Conservation (phyloP, 2,113 vertebrate genomes). For the Castor canadensis region DNA sequence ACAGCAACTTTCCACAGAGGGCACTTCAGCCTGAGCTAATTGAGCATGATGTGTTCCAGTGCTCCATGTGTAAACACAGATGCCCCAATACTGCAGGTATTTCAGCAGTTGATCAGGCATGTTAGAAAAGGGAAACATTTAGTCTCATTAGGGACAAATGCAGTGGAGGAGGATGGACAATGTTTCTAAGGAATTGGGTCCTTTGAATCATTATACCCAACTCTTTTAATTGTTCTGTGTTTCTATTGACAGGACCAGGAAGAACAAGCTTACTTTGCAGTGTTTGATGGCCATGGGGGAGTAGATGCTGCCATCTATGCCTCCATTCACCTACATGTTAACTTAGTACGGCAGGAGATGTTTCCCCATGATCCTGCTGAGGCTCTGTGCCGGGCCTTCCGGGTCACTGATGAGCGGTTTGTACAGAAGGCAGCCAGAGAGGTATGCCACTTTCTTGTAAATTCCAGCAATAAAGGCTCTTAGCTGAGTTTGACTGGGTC, state of each 20-base stretch:
- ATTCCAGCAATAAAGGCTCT: not conserved
- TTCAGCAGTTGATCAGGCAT: not conserved
- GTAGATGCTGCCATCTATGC: conserved; percentile 98
- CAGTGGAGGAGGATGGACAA: not conserved
- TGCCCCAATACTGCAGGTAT: conserved; percentile 51
- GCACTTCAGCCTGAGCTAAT: conserved; percentile 63
- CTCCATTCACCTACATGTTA: conserved; percentile 96
- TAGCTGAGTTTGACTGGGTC: not conserved
- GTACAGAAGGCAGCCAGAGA: conserved; percentile 96
- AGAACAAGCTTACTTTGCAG: conserved; percentile 97
- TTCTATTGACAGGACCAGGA: conserved; percentile 92
- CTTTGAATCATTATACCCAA: not conserved
- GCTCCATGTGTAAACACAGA: conserved; percentile 59
- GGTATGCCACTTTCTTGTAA: conserved; percentile 81
- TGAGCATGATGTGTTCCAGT: conserved; percentile 57
- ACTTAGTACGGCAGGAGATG: conserved; percentile 93
- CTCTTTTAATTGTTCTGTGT: conserved; percentile 26
- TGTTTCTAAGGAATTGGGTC: not conserved
- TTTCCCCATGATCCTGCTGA: conserved; percentile 92
- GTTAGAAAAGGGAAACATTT: not conserved
- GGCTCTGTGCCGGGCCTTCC: conserved; percentile 94
- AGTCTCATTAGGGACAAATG: not conserved
- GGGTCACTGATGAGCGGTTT: conserved; percentile 94
- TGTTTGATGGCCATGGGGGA: conserved; percentile 97
- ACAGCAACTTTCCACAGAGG: conserved; percentile 59